Conservation (phyloP, 2,888 invertebrate genomes). For the Drosophila lutescens region DNA sequence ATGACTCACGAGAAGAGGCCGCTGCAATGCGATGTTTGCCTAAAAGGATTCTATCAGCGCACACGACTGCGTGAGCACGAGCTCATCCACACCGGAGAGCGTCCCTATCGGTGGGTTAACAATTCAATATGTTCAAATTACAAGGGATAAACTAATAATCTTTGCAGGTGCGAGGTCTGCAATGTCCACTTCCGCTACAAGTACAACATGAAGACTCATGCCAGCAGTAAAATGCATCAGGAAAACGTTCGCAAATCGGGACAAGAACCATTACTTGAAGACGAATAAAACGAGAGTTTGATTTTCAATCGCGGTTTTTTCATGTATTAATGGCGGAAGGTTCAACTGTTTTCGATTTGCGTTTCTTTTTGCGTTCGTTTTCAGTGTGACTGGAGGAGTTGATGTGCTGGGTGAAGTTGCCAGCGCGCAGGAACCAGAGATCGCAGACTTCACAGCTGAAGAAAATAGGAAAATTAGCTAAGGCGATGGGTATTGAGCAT, state of each 20-base stretch:
- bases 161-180: slow-evolving; percentile 65
- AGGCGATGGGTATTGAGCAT: too few relatives aligned
- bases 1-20: slow-evolving; percentile 61
- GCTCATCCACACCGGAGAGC: slow-evolving; percentile 66
- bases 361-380: slow-evolving; percentile 55
- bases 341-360: slow-evolving; percentile 38
- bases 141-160: not conserved
- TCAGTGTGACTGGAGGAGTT: slow-evolving; percentile 62
- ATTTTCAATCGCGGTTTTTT: slow-evolving; percentile 6
- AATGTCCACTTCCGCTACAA: slow-evolving; percentile 63
- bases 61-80: slow-evolving; percentile 55
- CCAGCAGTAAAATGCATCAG: slow-evolving; percentile 65
- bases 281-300: slow-evolving; percentile 9
- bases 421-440: slow-evolving; percentile 69
- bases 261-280: slow-evolving; percentile 1
- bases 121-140: not conserved
- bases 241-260: slow-evolving; percentile 53
- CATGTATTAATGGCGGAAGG: slow-evolving; percentile 6
- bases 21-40: slow-evolving; percentile 61
- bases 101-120: slow-evolving; percentile 51
- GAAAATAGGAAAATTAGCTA: not conserved
- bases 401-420: slow-evolving; percentile 63
- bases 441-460: slow-evolving; percentile 63
- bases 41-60: slow-evolving; percentile 60
- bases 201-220: slow-evolving; percentile 59